phyloP scores from a whole-genome alignment of 1,140 invertebrate species.

The Eumeta japonica region DNA sequence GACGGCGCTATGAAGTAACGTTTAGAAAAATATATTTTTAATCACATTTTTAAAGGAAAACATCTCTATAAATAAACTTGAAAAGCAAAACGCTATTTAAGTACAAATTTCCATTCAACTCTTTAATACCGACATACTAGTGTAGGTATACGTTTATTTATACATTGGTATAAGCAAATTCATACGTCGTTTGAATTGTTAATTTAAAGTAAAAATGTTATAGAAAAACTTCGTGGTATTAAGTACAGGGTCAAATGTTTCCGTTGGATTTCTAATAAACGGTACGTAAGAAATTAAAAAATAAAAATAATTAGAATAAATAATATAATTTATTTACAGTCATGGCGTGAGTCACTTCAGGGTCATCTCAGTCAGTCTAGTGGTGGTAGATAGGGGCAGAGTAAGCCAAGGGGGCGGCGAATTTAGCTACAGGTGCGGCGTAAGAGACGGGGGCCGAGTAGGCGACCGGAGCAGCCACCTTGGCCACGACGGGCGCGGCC shows the following conservation, averaged over 20 bases:
- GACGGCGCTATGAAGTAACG: too few species aligned
- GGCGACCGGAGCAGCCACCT: constrained; percentile 15
- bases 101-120: too few species aligned
- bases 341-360: too few species aligned
- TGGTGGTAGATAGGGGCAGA: constrained; percentile 27
- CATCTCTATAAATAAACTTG: too few species aligned
- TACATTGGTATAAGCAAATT: too few species aligned
- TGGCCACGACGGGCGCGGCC: constrained; percentile 18
- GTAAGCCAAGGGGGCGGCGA: constrained; percentile 23
- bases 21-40: too few species aligned
- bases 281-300: constrained; percentile 7
- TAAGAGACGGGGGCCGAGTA: constrained; percentile 33
- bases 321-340: constrained; percentile 21
- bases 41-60: too few species aligned
- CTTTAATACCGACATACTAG: too few species aligned
- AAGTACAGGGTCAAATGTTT: not conserved
- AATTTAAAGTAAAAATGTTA: not conserved
- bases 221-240: not conserved
- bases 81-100: too few species aligned
- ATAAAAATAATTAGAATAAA: constrained; percentile 6
- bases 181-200: too few species aligned
- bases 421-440: constrained; percentile 28
- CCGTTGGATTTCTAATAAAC: not conserved
- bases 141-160: too few species aligned
- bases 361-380: constrained; percentile 7